Evolutionary conservation across 2,113 vertebrate genomes (phyloP).

Genomic region (Puma concolor): DNA sequence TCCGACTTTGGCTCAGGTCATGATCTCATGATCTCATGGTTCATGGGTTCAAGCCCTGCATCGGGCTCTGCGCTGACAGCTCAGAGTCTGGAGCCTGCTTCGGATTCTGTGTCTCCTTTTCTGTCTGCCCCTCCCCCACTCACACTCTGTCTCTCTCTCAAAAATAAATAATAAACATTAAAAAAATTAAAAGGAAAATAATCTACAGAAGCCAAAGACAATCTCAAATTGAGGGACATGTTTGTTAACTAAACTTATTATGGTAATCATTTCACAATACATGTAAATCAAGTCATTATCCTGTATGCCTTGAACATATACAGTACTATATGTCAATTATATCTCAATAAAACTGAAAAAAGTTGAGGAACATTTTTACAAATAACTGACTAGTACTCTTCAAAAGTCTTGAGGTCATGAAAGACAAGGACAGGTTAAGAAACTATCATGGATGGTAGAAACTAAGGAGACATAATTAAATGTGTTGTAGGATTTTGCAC

Average conservation of each 20-base stretch:
- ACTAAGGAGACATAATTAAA: slow-evolving; percentile 1
- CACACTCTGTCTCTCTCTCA: no score
- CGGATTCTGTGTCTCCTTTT: no score
- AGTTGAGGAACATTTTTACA: not conserved
- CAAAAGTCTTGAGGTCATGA: not conserved
- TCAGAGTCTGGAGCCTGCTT: no score
- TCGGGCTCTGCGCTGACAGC: no score
- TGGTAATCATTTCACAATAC: not conserved
- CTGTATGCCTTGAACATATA: not conserved
- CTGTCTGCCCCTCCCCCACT: no score
- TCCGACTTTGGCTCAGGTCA: no score
- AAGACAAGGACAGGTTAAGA: not conserved
- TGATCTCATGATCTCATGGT: no score
- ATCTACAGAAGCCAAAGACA: slow-evolving; percentile 32
- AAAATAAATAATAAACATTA: no score
- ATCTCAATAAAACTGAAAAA: not conserved
- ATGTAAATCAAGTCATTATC: not conserved
- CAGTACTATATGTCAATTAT: not conserved
- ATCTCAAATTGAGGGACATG: not conserved
- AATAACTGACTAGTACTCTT: slow-evolving; percentile 32
- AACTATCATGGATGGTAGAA: not conserved
- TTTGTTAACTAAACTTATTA: not conserved
- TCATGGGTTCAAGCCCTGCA: no score
- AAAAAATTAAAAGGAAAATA: not conserved
- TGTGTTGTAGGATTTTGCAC: not conserved